These are phyloP conservation scores for Anneissia japonica DNA, from an alignment of 35 echinoderm and acorn worm species.

Conservation along the genomic window DNA sequence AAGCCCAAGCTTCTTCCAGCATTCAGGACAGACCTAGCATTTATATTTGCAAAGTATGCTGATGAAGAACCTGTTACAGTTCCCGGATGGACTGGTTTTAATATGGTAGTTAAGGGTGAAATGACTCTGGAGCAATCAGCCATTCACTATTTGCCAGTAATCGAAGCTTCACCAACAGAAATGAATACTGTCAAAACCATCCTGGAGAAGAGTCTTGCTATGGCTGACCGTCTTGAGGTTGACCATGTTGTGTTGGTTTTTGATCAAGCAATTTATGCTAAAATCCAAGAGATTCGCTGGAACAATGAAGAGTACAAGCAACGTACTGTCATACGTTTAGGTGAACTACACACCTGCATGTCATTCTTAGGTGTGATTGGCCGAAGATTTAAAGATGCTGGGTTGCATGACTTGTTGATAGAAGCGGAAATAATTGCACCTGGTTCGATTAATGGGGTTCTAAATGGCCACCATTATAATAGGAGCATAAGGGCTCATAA, in stretches of 20 bases:
- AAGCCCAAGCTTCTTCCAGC: too few relatives aligned
- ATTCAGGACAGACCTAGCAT: too few relatives aligned
- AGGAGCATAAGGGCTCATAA: conserved; percentile 60
- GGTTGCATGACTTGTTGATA: not conserved
- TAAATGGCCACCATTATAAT: not conserved
- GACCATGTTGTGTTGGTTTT: not conserved
- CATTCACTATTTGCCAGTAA: not conserved
- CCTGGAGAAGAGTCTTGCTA: not conserved
- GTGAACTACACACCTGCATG: not conserved
- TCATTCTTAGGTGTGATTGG: not conserved
- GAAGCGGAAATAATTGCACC: not conserved
- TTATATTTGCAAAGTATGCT: too few relatives aligned
- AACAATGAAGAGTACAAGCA: not conserved
- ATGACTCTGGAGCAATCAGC: not conserved
- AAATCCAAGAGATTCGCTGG: not conserved
- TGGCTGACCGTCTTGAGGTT: not conserved
- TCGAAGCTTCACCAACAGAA: not conserved
- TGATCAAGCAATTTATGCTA: not conserved
- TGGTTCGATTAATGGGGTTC: not conserved
- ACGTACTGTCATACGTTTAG: not conserved
- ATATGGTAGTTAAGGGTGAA: not conserved
- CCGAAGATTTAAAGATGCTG: not conserved
- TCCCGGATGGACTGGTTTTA: not conserved
- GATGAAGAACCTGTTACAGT: too few relatives aligned
- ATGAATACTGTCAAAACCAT: not conserved